Base-by-base conservation (phyloP, 2,888 invertebrate species). In the Clostera curtula region DNA sequence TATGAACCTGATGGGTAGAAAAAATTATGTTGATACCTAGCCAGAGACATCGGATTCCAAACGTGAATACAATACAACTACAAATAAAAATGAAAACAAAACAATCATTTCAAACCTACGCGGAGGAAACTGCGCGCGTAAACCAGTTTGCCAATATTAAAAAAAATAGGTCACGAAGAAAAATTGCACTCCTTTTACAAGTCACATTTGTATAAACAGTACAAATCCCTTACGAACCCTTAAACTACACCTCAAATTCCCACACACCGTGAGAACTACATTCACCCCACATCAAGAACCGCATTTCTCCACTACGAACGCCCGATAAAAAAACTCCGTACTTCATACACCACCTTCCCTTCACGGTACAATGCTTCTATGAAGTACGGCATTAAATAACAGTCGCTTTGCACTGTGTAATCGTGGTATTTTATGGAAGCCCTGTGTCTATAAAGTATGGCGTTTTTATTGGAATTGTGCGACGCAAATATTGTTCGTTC, bases 201-300 rank as follows among this genome's bases (percentile, higher is more conserved):
- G n/a, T n/a, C n/a, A n/a, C n/a, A n/a, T n/a, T n/a, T n/a, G n/a
- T n/a, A 43, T 46, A 54, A 51, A 59, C 54, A 60, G 29, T 20
- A 24, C 22, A 34, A 48, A 49, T 46, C 43, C 25, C 44, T 36
- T 32, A 44, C 43, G 48, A 62, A 65, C 76, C 76, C 48, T 70
- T 77, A n/a, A n/a, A n/a, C n/a, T 74, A 67, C 76, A 75, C 79
- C 77, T 76, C 46, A 60, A 65, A 79, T 83, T 82, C 83, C 77
- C 82, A 82, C 79, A 82, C 72, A 70, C 53, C 80, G 80, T 79
- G 82, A 66, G 82, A 79, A 80, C 54, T 34, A 24, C 47, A 55
- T 47, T 54, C 62, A 65, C 70, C 61, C 68, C 64, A 43, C 55
- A 35, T 47, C 56, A 80, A 82, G 70, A 57, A 69, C 66, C 46